Evolutionary conservation across 2,888 invertebrate species (phyloP).

Genomic region (Nomada fabriciana): DNA sequence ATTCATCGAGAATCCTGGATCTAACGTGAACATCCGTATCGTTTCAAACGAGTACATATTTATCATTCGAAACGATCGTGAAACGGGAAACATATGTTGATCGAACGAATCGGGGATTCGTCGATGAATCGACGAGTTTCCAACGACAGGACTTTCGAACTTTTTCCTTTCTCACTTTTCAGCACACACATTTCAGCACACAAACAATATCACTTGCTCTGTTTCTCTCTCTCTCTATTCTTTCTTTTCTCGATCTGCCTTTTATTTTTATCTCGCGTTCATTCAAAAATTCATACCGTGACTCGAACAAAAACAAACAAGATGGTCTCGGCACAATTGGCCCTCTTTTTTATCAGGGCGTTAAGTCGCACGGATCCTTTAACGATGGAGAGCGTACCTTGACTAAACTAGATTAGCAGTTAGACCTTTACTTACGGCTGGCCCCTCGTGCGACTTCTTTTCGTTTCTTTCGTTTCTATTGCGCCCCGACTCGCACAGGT

Average conservation of each 20-base stretch:
- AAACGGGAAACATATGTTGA: constrained; percentile 2
- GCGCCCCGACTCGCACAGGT: constrained; percentile 44
- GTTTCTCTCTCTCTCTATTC: background rate
- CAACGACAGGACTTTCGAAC: constrained; percentile 52
- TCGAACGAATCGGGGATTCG: constrained; percentile 28
- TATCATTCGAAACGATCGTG: background rate
- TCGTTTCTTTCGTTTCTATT: background rate
- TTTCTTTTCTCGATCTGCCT: background rate
- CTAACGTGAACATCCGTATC: background rate
- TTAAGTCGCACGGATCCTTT: constrained; percentile 42
- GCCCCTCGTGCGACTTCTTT: constrained; percentile 73
- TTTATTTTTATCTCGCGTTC: background rate
- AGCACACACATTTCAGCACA: background rate
- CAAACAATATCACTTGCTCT: background rate
- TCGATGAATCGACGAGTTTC: constrained; percentile 34
- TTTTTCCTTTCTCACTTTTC: constrained; percentile 3
- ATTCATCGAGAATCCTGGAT: constrained; percentile 53
- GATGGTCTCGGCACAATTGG: constrained; percentile 11
- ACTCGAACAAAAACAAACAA: constrained; percentile 2
- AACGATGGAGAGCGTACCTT: constrained; percentile 54
- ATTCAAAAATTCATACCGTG: constrained; percentile 18
- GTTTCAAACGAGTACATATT: constrained; percentile 8
- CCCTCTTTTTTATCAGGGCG: background rate
- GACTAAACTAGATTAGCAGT: constrained; percentile 71
- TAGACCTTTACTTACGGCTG: constrained; percentile 69